A percentile compares a stretch with the other conserved stretches of the same genome.
Evolutionary conservation across 2,888 invertebrate species (phyloP).

Genomic region (Horisme vitalbata): DNA sequence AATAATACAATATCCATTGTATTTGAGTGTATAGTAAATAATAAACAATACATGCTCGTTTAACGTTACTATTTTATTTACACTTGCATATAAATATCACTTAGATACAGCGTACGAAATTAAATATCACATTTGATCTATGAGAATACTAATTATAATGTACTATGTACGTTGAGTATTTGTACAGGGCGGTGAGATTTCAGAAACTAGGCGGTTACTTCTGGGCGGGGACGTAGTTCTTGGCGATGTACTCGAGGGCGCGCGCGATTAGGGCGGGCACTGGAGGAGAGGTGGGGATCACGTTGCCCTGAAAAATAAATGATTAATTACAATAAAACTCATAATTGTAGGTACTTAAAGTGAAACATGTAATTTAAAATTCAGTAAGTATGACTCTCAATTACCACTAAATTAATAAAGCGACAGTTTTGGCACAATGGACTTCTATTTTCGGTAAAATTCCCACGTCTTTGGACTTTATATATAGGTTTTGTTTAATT

Average conservation of each 20-base stretch:
- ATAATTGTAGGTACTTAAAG: too few relatives aligned
- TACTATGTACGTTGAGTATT: slow-evolving; percentile 27
- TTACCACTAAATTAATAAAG: too few relatives aligned
- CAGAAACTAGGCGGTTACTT: slow-evolving; percentile 37
- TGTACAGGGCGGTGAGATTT: slow-evolving; percentile 27
- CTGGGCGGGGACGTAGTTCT: slow-evolving; percentile 26
- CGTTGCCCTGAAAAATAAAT: slow-evolving; percentile 52
- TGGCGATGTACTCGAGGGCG: slow-evolving; percentile 59
- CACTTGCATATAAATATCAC: slow-evolving; percentile 37
- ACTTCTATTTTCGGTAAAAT: too few relatives aligned
- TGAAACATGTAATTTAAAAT: too few relatives aligned
- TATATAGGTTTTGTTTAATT: too few relatives aligned
- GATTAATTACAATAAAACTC: too few relatives aligned
- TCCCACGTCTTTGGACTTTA: too few relatives aligned
- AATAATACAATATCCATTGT: too few relatives aligned
- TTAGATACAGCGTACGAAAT: slow-evolving; percentile 31
- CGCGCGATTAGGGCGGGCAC: slow-evolving; percentile 74
- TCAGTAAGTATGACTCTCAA: too few relatives aligned
- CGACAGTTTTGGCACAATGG: too few relatives aligned
- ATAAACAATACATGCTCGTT: slow-evolving; percentile 9
- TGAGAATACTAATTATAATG: slow-evolving; percentile 31
- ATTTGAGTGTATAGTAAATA: background rate
- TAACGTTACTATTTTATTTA: slow-evolving; percentile 38
- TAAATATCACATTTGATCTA: slow-evolving; percentile 45
- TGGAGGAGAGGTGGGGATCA: slow-evolving; percentile 75